phyloP scores from a whole-genome alignment of 2,888 invertebrate species.

The Callimorpha dominula region DNA sequence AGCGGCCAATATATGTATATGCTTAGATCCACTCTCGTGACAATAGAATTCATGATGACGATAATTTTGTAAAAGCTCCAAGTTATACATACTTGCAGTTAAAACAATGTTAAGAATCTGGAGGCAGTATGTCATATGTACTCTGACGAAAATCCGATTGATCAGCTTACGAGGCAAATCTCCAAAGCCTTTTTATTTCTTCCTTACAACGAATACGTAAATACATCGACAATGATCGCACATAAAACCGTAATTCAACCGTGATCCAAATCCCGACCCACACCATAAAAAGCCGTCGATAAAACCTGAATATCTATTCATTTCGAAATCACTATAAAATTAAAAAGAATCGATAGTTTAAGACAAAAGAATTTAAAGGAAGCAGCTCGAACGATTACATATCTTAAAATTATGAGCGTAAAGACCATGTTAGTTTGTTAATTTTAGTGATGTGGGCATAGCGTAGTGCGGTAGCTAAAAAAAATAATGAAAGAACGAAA shows the following conservation, averaged over 20 bases:
- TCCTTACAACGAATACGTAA: constrained; percentile 43
- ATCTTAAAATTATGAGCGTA: constrained; percentile 17
- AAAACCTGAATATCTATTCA: constrained; percentile 51
- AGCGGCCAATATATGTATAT: not conserved
- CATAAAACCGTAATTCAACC: constrained; percentile 49
- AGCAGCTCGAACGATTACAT: constrained; percentile 8
- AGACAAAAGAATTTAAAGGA: constrained; percentile 47
- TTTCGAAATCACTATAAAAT: constrained; percentile 51
- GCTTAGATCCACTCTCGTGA: not conserved
- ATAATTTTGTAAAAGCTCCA: not conserved
- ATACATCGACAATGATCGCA: constrained; percentile 49
- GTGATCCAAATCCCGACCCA: constrained; percentile 45
- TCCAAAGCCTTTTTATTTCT: constrained; percentile 45
- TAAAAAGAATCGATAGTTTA: constrained; percentile 50
- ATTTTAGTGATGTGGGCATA: constrained; percentile 59
- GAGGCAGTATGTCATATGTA: not conserved
- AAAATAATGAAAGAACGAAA: constrained; percentile 68
- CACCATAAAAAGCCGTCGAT: constrained; percentile 45
- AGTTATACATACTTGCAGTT: not conserved
- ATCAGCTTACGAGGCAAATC: constrained; percentile 30
- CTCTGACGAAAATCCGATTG: constrained; percentile 11
- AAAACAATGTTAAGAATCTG: not conserved
- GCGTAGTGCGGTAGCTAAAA: constrained; percentile 61
- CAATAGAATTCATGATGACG: not conserved
- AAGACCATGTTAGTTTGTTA: constrained; percentile 29